phyloP scores from a whole-genome alignment of 1,140 invertebrate species.

The Chionoecetes opilio region DNA sequence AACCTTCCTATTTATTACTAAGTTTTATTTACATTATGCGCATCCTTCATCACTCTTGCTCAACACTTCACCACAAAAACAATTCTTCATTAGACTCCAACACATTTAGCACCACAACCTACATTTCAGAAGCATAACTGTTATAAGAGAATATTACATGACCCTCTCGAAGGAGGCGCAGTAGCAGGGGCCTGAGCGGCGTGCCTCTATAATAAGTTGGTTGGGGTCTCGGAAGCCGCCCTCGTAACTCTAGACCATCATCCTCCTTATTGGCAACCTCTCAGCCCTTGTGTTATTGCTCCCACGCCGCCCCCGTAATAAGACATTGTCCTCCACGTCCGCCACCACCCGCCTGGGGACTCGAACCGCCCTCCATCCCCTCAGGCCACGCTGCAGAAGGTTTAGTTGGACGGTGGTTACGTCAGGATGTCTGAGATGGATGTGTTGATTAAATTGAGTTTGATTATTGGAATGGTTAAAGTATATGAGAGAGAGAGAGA shows the following conservation, averaged over 20 bases:
- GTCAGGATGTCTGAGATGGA: background rate
- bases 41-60: no score
- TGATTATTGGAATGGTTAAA: background rate
- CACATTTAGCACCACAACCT: no score
- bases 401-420: background rate
- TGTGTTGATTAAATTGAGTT: background rate
- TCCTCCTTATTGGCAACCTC: constrained; percentile 71
- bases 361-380: background rate
- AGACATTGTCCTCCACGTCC: constrained; percentile 40
- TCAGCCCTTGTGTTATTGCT: constrained; percentile 62
- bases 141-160: no score
- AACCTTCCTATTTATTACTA: no score
- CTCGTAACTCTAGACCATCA: constrained; percentile 64
- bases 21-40: no score
- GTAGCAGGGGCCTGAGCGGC: background rate
- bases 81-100: no score
- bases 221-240: constrained; percentile 22
- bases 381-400: background rate
- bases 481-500: no score
- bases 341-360: background rate
- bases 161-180: no score
- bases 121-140: no score
- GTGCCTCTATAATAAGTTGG: constrained; percentile 58
- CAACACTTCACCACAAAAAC: no score
- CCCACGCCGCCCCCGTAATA: constrained; percentile 47